Evolutionary conservation across 2,888 invertebrate species (phyloP).

Genomic region (Lycophotia porphyrea): DNA sequence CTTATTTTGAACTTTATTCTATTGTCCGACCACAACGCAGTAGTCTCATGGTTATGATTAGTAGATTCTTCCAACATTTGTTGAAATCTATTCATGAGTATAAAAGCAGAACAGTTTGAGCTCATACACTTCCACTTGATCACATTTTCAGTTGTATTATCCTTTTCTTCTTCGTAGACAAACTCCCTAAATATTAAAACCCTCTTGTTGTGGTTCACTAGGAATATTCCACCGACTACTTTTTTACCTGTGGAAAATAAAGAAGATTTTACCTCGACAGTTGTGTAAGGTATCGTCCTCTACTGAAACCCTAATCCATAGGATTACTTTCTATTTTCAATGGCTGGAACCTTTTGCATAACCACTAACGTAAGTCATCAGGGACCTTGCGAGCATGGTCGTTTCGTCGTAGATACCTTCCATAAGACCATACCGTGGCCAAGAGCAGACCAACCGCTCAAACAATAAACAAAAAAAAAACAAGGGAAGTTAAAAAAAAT

Average conservation of each 20-base stretch:
- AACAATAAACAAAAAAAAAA: background rate
- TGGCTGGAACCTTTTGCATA: background rate
- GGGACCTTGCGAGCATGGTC: background rate
- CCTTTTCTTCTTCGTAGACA: slow-evolving; percentile 65
- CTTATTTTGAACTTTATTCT: slow-evolving; percentile 51
- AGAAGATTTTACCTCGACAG: background rate
- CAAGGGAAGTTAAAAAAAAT: background rate
- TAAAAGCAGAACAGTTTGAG: slow-evolving; percentile 65
- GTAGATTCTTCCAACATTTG: slow-evolving; percentile 60
- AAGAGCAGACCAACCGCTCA: background rate
- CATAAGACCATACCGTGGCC: background rate
- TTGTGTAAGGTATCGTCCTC: background rate
- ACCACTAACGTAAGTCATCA: background rate
- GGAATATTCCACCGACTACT: slow-evolving; percentile 74
- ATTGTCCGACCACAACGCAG: slow-evolving; percentile 50
- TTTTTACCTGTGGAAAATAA: slow-evolving; percentile 33
- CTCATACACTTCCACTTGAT: slow-evolving; percentile 54
- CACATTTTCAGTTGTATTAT: slow-evolving; percentile 3
- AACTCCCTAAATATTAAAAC: slow-evolving; percentile 70
- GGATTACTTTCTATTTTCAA: background rate
- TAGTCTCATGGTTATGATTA: slow-evolving; percentile 68
- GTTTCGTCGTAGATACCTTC: background rate
- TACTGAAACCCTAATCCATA: background rate
- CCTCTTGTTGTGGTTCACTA: slow-evolving; percentile 66
- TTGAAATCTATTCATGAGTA: slow-evolving; percentile 65